Conservation (phyloP, 2,113 vertebrate genomes). For the Microtus pennsylvanicus region DNA sequence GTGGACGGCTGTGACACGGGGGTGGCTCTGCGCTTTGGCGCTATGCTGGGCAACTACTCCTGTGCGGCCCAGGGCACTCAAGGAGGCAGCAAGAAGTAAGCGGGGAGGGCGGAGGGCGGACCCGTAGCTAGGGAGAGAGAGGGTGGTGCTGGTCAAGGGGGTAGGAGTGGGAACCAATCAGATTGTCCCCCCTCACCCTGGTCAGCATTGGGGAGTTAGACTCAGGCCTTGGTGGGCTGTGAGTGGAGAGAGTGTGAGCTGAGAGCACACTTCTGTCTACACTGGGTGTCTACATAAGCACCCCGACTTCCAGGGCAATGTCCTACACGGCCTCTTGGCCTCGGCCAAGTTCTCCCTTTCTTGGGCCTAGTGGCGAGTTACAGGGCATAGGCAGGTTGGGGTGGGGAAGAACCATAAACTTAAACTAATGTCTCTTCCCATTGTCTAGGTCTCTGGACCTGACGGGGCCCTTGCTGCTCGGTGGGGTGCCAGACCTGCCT, state of each 20-base stretch:
- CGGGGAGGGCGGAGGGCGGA: neutral
- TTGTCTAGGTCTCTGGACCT: constrained; percentile 93
- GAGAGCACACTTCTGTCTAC: neutral
- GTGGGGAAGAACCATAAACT: neutral
- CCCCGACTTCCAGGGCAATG: neutral
- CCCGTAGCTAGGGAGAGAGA: accelerated
- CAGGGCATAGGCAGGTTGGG: neutral
- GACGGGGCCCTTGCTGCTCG: constrained; percentile 94
- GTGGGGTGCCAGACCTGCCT: constrained; percentile 94
- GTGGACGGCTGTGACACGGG: constrained; percentile 95
- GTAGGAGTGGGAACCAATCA: neutral
- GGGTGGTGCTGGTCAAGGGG: neutral
- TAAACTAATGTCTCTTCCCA: neutral
- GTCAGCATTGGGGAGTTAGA: too few species aligned
- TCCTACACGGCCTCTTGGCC: neutral
- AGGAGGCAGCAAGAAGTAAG: constrained; percentile 96
- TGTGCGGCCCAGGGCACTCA: constrained; percentile 95
- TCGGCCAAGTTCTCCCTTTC: neutral
- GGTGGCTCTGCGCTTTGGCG: constrained; percentile 93
- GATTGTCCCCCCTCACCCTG: neutral
- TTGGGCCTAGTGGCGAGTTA: neutral
- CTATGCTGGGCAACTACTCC: constrained; percentile 93
- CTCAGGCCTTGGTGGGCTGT: neutral
- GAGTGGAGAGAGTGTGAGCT: neutral
- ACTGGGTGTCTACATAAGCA: neutral